These are phyloP conservation scores for Scatophagus argus DNA, from an alignment of 2,113 vertebrate species.

Conservation along the genomic window DNA sequence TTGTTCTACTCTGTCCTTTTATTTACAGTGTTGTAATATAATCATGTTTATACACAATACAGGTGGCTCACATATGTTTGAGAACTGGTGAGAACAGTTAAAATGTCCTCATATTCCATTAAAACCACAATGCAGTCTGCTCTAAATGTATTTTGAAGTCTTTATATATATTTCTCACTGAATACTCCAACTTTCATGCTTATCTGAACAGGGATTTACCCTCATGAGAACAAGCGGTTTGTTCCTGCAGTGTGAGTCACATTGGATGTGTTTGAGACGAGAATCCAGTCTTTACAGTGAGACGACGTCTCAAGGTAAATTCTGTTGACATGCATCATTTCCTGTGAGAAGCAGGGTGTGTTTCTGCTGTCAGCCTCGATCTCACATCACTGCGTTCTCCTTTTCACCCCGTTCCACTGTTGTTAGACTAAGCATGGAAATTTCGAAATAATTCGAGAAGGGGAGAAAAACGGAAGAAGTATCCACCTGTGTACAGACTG, in stretches of 20 bases:
- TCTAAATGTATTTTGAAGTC: neutral
- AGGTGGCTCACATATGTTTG: no score
- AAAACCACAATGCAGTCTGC: neutral
- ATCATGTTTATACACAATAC: neutral
- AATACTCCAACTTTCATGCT: neutral
- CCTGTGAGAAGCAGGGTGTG: conserved; percentile 14
- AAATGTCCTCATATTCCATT: neutral
- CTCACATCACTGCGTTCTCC: conserved; percentile 8
- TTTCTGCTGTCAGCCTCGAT: conserved; percentile 29
- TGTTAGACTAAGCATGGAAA: neutral
- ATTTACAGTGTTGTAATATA: neutral
- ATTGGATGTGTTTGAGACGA: conserved; percentile 13
- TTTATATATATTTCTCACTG: neutral
- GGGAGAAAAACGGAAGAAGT: neutral
- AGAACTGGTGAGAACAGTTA: neutral
- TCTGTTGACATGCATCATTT: conserved; percentile 39
- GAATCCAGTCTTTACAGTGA: conserved; percentile 1
- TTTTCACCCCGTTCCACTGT: conserved; percentile 3
- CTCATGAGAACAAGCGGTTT: neutral
- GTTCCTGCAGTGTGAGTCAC: neutral
- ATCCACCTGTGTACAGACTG: conserved; percentile 15
- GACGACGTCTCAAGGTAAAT: conserved; percentile 25
- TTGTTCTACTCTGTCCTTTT: neutral
- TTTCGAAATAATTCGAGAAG: conserved; percentile 23
- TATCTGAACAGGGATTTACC: conserved; percentile 5